Evolutionary conservation across 2,113 vertebrate species (phyloP).

Genomic region (Caranx melampygus): DNA sequence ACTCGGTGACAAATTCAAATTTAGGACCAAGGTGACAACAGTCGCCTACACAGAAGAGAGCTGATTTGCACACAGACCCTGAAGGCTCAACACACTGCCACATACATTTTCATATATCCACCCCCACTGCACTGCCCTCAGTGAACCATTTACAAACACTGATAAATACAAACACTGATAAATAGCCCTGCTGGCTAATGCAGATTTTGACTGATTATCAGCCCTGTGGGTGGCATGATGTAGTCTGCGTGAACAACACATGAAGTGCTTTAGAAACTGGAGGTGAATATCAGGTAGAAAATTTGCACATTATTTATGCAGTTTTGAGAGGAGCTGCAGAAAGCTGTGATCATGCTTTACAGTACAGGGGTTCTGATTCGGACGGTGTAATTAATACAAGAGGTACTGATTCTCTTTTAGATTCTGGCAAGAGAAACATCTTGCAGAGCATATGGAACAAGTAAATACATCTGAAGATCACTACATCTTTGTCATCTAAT

Average conservation of each 20-base stretch:
- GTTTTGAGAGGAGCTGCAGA: not conserved
- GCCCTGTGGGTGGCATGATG: conserved; percentile 1
- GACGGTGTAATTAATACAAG: not conserved
- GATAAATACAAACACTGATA: not conserved
- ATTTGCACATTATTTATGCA: not conserved
- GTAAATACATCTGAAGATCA: not conserved
- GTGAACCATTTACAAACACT: not conserved
- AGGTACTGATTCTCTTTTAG: not conserved
- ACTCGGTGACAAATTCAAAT: conserved; percentile 40
- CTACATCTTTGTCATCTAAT: conserved; percentile 14
- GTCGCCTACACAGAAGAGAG: not conserved
- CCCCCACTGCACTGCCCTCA: not conserved
- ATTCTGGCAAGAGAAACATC: not conserved
- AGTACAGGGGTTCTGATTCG: not conserved
- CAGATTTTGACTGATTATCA: conserved; percentile 8
- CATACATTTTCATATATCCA: not conserved
- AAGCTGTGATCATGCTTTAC: not conserved
- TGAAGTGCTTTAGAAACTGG: not conserved
- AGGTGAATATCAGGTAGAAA: not conserved
- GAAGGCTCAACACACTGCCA: conserved; percentile 7
- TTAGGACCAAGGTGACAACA: conserved; percentile 7
- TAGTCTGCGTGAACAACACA: not conserved
- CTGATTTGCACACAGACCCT: conserved; percentile 32
- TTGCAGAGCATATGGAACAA: not conserved
- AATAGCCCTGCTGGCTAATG: not conserved